A percentile compares a stretch with the other conserved stretches of the same genome.
phyloP scores from a whole-genome alignment of 2,797 vertebrate species.

The Crocodylus rhombifer region DNA sequence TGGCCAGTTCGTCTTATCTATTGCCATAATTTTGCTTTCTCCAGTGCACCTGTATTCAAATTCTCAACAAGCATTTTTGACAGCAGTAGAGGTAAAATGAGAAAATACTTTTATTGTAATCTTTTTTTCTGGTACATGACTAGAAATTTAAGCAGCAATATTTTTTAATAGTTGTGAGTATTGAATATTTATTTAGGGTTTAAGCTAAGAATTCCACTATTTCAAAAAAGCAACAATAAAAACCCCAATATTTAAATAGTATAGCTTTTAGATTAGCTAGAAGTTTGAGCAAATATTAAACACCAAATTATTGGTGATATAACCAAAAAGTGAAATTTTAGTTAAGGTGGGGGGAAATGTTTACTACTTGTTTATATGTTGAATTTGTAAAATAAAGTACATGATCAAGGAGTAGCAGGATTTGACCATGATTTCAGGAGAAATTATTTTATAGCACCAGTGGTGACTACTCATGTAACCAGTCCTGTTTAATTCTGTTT shows the following conservation, averaged over 20 bases:
- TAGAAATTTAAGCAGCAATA: conserved; percentile 72
- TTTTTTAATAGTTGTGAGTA: conserved; percentile 70
- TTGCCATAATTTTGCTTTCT: neutral
- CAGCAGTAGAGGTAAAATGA: conserved; percentile 40
- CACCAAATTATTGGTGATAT: neutral
- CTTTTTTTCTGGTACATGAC: conserved; percentile 63
- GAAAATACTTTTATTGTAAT: conserved; percentile 61
- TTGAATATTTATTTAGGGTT: conserved; percentile 39
- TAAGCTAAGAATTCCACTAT: conserved; percentile 15
- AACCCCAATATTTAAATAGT: neutral
- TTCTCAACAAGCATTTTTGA: conserved; percentile 4
- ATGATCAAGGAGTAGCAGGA: neutral
- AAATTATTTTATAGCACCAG: neutral
- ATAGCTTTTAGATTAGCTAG: conserved; percentile 8
- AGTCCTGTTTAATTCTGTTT: neutral
- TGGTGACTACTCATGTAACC: fast-evolving
- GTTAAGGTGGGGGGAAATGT: neutral
- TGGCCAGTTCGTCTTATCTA: conserved; percentile 15
- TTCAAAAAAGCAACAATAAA: neutral
- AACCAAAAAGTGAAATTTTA: neutral
- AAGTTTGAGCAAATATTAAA: neutral
- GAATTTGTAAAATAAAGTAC: neutral
- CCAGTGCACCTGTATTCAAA: neutral
- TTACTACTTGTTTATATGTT: neutral
- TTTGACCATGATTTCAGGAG: neutral